Conservation (phyloP, 2,113 vertebrate genomes). For the Mesocricetus auratus region DNA sequence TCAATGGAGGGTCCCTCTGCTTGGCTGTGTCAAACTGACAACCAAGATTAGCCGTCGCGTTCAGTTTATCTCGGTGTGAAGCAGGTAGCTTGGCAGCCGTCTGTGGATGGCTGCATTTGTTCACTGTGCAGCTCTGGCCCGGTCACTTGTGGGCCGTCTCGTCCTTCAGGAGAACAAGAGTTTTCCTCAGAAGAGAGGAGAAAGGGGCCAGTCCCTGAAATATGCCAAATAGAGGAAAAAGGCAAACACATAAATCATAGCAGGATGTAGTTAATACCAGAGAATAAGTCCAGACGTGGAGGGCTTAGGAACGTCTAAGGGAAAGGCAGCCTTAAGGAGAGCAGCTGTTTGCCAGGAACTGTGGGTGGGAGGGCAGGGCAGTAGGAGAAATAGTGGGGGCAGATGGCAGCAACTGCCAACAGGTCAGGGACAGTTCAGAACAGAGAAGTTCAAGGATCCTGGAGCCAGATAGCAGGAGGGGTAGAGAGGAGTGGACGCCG, state of each 20-base stretch:
- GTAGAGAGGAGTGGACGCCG: not conserved
- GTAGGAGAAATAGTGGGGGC: not conserved
- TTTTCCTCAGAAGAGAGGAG: not conserved
- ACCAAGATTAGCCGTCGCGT: not conserved
- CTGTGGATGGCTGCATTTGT: not conserved
- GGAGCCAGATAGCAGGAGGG: not conserved
- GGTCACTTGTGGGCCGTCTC: not conserved
- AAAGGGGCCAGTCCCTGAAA: not conserved
- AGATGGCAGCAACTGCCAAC: not conserved
- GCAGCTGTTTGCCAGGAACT: not conserved
- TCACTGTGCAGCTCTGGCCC: not conserved
- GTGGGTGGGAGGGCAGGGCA: not conserved
- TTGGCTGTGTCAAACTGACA: not conserved
- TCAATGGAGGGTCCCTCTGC: not conserved
- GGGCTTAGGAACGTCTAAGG: not conserved
- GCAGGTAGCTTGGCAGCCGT: not conserved
- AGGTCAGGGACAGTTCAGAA: not conserved
- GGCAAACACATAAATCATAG: not conserved
- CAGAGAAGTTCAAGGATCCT: not conserved
- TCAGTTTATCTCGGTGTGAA: not conserved
- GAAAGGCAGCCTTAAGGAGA: not conserved
- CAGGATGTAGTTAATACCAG: not conserved
- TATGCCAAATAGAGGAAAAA: not conserved
- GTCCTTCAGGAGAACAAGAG: not conserved
- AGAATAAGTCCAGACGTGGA: not conserved